Evolutionary conservation across 2,113 vertebrate species (phyloP).

Genomic region (Syngnathus floridae): DNA sequence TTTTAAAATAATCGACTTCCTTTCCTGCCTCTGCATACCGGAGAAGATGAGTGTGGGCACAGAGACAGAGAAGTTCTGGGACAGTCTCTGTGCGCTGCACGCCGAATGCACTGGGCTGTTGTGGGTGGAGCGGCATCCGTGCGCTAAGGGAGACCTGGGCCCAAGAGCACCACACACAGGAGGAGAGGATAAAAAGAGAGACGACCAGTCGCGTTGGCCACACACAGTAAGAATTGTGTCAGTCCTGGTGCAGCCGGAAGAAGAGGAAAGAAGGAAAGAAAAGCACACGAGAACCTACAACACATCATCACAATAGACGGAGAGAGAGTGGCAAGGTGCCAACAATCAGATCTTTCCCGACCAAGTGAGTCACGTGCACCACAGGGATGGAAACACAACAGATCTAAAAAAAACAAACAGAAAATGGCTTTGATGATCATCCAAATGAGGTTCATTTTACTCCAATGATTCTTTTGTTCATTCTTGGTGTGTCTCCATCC

Average conservation of each 20-base stretch:
- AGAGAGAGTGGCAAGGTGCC: conserved; percentile 29
- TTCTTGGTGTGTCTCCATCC: conserved; percentile 22
- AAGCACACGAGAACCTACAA: conserved; percentile 51
- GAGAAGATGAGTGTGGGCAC: conserved; percentile 99
- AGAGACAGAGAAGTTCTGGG: conserved; percentile 99
- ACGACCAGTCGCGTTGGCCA: conserved; percentile 14
- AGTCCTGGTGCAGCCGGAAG: conserved; percentile 48
- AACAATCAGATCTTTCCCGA: conserved; percentile 28
- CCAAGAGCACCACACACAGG: conserved; percentile 74
- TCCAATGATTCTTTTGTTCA: neutral
- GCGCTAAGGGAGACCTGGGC: conserved; percentile 96
- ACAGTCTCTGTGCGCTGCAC: conserved; percentile 92
- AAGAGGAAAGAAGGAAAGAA: conserved; percentile 48
- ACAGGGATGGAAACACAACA: conserved; percentile 40
- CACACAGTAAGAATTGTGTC: conserved; percentile 46
- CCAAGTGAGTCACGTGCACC: conserved; percentile 12
- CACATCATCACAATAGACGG: conserved; percentile 46
- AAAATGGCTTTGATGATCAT: neutral
- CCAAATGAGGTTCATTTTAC: neutral
- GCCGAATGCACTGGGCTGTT: conserved; percentile 99
- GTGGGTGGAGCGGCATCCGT: conserved; percentile 99
- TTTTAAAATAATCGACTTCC: conserved; percentile 11
- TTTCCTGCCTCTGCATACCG: conserved; percentile 83
- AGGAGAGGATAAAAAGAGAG: conserved; percentile 34
- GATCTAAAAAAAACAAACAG: neutral